Evolutionary conservation across 2,888 invertebrate genomes (phyloP).

Genomic region (Cantharis flavilabris): DNA sequence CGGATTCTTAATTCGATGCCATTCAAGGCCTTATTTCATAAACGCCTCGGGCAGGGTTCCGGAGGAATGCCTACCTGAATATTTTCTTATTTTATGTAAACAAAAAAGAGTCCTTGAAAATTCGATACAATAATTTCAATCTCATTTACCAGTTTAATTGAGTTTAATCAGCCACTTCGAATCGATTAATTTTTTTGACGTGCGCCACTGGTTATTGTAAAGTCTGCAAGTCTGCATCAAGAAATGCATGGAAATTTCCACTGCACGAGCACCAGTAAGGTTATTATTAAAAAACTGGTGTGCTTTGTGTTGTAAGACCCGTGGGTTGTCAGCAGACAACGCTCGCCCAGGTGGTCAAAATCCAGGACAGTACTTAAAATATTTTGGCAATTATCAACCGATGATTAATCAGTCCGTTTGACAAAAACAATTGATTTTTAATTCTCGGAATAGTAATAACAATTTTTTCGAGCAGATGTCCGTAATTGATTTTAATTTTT

Average conservation of each 20-base stretch:
- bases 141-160: background rate
- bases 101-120: background rate
- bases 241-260: slow-evolving; percentile 27
- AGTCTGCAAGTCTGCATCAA: slow-evolving; percentile 3
- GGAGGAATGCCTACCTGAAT: background rate
- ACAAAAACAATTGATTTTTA: background rate
- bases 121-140: background rate
- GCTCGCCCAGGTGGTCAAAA: background rate
- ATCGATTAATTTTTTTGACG: background rate
- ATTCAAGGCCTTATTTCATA: background rate
- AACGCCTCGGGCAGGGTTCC: background rate
- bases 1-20: background rate
- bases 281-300: background rate
- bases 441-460: background rate
- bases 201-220: slow-evolving; percentile 8
- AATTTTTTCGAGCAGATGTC: background rate
- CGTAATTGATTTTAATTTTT: background rate
- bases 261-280: slow-evolving; percentile 4
- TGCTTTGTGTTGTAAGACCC: background rate
- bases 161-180: background rate
- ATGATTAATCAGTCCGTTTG: background rate
- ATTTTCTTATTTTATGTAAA: background rate
- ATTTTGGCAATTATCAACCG: background rate
- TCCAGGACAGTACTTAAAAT: background rate
- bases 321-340: background rate